A percentile compares a stretch with the other conserved stretches of the same genome.
Conservation (phyloP, 2,888 invertebrate species). For the Nomada fabriciana region DNA sequence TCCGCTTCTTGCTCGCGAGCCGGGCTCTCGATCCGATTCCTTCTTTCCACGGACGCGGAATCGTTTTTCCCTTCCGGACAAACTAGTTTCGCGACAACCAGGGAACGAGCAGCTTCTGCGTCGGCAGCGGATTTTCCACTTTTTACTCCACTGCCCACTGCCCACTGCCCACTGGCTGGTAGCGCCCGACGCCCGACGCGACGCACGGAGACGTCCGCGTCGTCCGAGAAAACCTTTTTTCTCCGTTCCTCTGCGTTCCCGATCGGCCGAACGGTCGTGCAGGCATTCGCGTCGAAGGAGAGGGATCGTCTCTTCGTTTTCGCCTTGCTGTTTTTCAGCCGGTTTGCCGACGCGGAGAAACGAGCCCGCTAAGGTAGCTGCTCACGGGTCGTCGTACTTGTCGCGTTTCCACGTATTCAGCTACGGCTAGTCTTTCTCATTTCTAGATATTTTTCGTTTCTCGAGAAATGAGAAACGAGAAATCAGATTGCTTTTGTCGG, state of each 20-base stretch:
- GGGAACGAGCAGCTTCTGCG: conserved; percentile 1
- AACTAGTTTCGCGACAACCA: conserved; percentile 49
- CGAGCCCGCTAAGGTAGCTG: conserved; percentile 66
- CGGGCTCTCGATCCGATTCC: not conserved
- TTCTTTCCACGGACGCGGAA: conserved; percentile 27
- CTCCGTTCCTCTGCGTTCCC: not conserved
- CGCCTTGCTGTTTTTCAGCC: conserved; percentile 54
- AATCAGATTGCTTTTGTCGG: no score
- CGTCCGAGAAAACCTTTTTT: no score
- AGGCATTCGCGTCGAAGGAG: not conserved
- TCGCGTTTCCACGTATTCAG: conserved; percentile 58
- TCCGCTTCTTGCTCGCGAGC: not conserved
- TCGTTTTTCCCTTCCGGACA: conserved; percentile 53
- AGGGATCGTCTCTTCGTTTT: not conserved
- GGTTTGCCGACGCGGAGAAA: conserved; percentile 52
- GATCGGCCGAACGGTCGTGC: not conserved
- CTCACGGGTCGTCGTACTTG: conserved; percentile 52
- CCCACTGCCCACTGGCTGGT: no score
- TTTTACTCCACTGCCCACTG: not conserved
- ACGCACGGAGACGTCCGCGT: not conserved
- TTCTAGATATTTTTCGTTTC: not conserved
- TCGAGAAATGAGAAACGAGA: not conserved
- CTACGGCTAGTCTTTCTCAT: not conserved
- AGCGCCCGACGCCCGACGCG: not conserved
- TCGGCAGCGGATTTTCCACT: conserved; percentile 15